A percentile compares a stretch with the other conserved stretches of the same genome.
These are phyloP conservation scores for Plectrocnemia conspersa DNA, from an alignment of 1,140 invertebrate species.

Conservation along the genomic window DNA sequence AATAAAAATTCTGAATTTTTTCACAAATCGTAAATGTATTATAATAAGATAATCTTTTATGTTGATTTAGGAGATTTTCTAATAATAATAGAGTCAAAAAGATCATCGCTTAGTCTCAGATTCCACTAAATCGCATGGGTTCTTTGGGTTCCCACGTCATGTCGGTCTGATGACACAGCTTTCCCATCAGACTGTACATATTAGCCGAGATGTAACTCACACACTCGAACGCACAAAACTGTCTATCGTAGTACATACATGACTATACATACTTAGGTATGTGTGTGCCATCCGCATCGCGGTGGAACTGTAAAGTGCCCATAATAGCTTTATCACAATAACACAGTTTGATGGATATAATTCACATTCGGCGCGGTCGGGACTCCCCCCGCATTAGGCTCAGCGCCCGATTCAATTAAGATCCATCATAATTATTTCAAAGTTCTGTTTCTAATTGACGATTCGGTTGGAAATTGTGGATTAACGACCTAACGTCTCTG, in stretches of 20 bases:
- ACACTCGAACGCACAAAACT: too few relatives aligned
- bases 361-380: conserved; percentile 24
- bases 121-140: too few relatives aligned
- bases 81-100: too few relatives aligned
- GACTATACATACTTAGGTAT: not conserved
- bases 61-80: too few relatives aligned
- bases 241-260: conserved; percentile 1
- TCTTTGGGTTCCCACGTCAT: too few relatives aligned
- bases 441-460: conserved; percentile 32
- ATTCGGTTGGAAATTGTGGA: conserved; percentile 11
- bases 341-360: conserved; percentile 26
- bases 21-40: too few relatives aligned
- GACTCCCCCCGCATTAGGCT: not conserved
- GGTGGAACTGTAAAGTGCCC: not conserved
- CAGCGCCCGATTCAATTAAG: conserved; percentile 31
- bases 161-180: conserved; percentile 17
- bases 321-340: conserved; percentile 29
- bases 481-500: too few relatives aligned
- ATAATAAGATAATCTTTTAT: too few relatives aligned
- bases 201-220: not conserved
- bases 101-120: too few relatives aligned
- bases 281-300: not conserved
- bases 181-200: conserved; percentile 25
- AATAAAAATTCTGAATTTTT: too few relatives aligned
- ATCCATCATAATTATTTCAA: conserved; percentile 33